Evolutionary conservation across 2,113 vertebrate genomes (phyloP), one percentile per base, ranked within the genome.

Genomic region (Hydropotes inermis): DNA sequence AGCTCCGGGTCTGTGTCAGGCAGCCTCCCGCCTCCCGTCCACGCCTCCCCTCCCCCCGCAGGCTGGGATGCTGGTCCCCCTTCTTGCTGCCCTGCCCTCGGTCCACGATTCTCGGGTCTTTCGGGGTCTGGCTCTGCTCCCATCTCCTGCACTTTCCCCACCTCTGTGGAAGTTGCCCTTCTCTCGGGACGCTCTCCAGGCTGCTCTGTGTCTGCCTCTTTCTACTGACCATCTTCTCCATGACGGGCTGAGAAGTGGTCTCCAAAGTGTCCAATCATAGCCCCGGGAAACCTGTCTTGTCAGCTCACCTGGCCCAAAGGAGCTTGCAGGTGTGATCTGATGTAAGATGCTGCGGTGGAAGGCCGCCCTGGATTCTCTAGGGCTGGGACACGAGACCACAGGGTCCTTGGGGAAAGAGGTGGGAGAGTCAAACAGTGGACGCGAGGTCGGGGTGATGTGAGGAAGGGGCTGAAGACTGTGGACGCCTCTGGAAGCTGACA

Each of bases 331-430:
- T 7, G 17, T 10, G 14, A 21, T 82, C 39, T 0, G 17, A 39
- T 3, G 5, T 57, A 17, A 15, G 60, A 1, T 13, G 30, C 78
- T 8, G 14, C 60, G 54, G 11, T 0, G 6, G 64, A 30, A 54
- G 36, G 8, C 23, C 0, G 0, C 3, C 67, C 74, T 19, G 60
- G 50, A 15, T 6, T 2, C 3, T 33, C 39, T 0, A 0, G 76
- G 27, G 15, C 27, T 0, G 0, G 4, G 15, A 16, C 28, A 2
- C 0, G 5, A 1, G 1, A 8, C 10, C 58, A 1, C 55, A 9
- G 10, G 19, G 78, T 21, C 78, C 43, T n/a, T 1, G 5, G 0
- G 1, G 19, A 36, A 11, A 12, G 39, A n/a, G 5, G 7, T 12
- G 19, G 78, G 84, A 3, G 23, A n/a, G 39, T 7, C 52, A 21